These are phyloP conservation scores for Tetramorium simillimum DNA, from an alignment of 1,140 invertebrate species.

Conservation along the genomic window DNA sequence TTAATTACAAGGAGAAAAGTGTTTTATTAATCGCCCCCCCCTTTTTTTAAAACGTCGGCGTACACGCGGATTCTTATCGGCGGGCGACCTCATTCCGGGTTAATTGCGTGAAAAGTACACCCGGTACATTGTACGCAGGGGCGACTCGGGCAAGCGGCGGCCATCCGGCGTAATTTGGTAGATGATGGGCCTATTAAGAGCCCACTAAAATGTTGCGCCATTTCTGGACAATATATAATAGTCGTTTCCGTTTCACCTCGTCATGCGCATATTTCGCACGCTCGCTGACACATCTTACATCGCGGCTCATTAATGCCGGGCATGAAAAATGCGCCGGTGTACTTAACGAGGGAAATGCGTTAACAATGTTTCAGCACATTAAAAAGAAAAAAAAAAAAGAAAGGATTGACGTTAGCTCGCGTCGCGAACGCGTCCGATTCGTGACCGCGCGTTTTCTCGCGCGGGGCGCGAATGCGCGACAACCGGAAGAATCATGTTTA, in stretches of 20 bases:
- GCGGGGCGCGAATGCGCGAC: neutral
- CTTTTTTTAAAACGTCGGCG: slow-evolving; percentile 15
- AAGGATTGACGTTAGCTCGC: neutral
- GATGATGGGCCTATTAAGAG: slow-evolving; percentile 64
- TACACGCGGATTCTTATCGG: slow-evolving; percentile 47
- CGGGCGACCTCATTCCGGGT: slow-evolving; percentile 19
- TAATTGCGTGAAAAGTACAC: slow-evolving; percentile 71
- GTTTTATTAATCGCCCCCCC: slow-evolving; percentile 35
- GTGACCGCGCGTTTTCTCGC: neutral
- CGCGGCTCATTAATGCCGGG: slow-evolving; percentile 32
- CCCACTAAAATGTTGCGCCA: slow-evolving; percentile 50
- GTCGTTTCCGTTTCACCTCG: slow-evolving; percentile 7
- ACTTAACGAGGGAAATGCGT: slow-evolving; percentile 29
- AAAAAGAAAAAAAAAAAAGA: neutral
- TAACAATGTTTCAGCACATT: neutral
- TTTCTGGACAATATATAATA: slow-evolving; percentile 36
- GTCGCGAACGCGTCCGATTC: neutral
- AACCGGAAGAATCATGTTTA: slow-evolving; percentile 44
- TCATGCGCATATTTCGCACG: slow-evolving; percentile 40
- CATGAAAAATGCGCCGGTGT: slow-evolving; percentile 17
- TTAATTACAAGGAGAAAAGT: slow-evolving; percentile 34
- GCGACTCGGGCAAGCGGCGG: neutral
- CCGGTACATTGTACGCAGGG: slow-evolving; percentile 11
- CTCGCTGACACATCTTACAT: slow-evolving; percentile 17
- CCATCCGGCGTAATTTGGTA: slow-evolving; percentile 61